Percentiles rank a stretch among this genome's conserved stretches.
These are phyloP conservation scores for Natrix natrix DNA, from an alignment of 2,797 vertebrate species.

Conservation along the genomic window DNA sequence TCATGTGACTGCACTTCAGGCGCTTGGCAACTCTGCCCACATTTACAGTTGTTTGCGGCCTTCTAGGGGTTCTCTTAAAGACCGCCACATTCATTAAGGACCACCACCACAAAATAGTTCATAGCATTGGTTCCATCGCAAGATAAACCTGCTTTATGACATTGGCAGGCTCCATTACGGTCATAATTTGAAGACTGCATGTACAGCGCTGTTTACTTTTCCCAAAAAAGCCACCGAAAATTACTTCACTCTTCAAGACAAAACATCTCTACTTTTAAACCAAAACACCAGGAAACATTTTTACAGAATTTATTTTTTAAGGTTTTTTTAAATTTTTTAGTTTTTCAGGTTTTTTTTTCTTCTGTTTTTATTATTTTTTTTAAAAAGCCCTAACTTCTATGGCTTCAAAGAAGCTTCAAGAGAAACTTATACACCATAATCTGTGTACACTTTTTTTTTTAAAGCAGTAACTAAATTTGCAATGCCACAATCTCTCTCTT, in stretches of 20 bases:
- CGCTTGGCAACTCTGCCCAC: neutral
- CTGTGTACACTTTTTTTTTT: conserved; percentile 56
- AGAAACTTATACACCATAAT: conserved; percentile 49
- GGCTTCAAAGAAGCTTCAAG: conserved; percentile 72
- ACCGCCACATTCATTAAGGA: neutral
- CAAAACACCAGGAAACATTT: neutral
- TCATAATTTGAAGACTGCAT: neutral
- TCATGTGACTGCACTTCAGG: neutral
- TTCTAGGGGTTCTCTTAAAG: neutral
- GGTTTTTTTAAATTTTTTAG: conserved; percentile 48
- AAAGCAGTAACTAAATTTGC: conserved; percentile 63
- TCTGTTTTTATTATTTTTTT: conserved; percentile 41
- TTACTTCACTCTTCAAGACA: neutral
- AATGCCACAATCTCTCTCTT: conserved; percentile 18
- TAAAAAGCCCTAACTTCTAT: conserved; percentile 71
- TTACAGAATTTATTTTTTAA: conserved; percentile 27
- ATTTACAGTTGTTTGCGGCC: neutral
- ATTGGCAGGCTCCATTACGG: neutral
- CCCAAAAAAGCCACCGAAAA: neutral
- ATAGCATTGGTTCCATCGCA: neutral
- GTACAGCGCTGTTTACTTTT: neutral
- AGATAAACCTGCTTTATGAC: neutral
- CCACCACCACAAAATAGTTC: neutral
- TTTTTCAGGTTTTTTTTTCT: conserved; percentile 12
- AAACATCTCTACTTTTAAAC: fast-evolving